Base-by-base conservation (phyloP, 92 coral and sea anemone genomes). In the Umimayanthus chanpuru region DNA sequence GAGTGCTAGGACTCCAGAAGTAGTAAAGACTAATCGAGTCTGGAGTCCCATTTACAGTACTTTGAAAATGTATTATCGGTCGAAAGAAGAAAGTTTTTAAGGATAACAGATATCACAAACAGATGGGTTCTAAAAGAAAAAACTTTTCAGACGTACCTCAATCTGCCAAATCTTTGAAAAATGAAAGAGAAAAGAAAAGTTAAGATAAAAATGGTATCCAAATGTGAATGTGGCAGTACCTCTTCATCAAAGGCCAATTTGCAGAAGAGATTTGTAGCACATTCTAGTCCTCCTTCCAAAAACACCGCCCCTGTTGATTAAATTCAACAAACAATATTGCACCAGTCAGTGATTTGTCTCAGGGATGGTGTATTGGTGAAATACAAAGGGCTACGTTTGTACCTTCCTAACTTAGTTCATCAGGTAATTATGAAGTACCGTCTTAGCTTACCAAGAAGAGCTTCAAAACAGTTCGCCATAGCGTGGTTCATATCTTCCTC, bases 391-490 rank as follows among this genome's bases (percentile, higher is more conserved):
- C 8, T 23, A 2, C 2, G 25, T 23, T 5, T 61, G 68, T 23
- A 61, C 68, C 4, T 61, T 61, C n/a, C 26, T 5, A 16, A 20
- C 68, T 61, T 61, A 2, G 68, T 20, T 61, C 9, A 5, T 21
- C 68, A 61, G 9, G 68, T 61, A 20, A 61, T 23, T 61, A 61
- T 61, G n/a, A 61, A 18, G 68, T 5, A 61, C 2, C 4, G 58
- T 11, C 58, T 53, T 14, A 43, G 41, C 88, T 80, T 77, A 97
- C 99, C 99, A 8, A 97, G 89, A 70, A 97, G 77, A 56, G 99
- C 99, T 90, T 97, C 99, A 77, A 97, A 93, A 85, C 99, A 97
- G 80, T 97, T 97, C 3, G 99, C 99, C 97, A 97, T 95, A n/a
- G 99, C 99, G 79, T 97, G 99, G 58, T 94, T 92, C 89, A 97